Evolutionary conservation across 2,113 vertebrate genomes (phyloP).

Genomic region (Phalacrocorax pelagicus): DNA sequence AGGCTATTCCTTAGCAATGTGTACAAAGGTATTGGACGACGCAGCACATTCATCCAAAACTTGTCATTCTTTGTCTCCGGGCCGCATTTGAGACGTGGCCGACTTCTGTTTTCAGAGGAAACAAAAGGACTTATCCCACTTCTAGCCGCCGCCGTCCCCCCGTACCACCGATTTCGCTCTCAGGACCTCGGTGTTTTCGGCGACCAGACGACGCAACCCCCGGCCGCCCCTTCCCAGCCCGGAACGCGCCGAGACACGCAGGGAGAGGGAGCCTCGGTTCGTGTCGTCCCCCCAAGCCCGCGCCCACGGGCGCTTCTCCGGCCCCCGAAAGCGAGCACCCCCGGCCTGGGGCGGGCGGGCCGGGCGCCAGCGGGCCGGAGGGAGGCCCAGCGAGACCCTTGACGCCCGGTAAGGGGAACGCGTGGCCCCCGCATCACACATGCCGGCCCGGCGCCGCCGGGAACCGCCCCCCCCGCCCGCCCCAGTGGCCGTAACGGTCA

Average conservation of each 20-base stretch:
- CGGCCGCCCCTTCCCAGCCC: neutral
- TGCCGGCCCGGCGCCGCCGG: too few relatives aligned
- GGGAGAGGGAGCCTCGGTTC: neutral
- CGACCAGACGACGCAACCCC: neutral
- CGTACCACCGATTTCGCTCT: fast-evolving
- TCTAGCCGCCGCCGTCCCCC: neutral
- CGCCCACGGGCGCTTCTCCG: neutral
- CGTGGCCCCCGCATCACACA: too few relatives aligned
- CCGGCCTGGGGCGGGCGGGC: neutral
- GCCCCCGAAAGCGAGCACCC: neutral
- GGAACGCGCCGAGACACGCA: neutral
- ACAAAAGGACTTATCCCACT: neutral
- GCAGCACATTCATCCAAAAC: neutral
- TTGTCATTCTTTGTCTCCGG: neutral
- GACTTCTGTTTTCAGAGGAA: neutral
- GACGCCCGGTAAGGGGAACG: too few relatives aligned
- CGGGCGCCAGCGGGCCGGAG: too few relatives aligned
- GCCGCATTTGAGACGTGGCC: constrained; percentile 16
- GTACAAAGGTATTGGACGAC: neutral
- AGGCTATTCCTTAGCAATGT: fast-evolving
- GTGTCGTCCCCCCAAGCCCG: too few relatives aligned
- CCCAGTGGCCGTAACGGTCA: too few relatives aligned
- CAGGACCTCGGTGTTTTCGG: neutral
- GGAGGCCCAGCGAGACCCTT: too few relatives aligned
- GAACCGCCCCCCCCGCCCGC: too few relatives aligned